Evolutionary conservation across 2,888 invertebrate species (phyloP), one percentile per base, ranked within the genome.

Genomic region (Endomychus coccineus): DNA sequence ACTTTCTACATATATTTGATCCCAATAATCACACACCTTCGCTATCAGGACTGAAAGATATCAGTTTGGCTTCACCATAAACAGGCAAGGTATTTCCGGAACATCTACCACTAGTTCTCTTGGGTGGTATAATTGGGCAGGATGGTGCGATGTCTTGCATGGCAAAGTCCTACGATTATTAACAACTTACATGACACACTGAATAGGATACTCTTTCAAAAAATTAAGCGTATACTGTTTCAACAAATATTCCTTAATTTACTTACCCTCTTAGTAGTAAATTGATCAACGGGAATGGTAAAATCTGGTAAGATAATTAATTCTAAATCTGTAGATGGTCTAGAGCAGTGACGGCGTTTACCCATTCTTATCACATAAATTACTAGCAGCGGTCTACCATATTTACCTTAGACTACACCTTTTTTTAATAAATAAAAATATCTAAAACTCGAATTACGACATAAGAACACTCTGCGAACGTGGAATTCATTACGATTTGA

Each of bases 251-350:
- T 19, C 2, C 10, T 21, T 27, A 3, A 1, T 4, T 6, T 2
- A 11, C 39, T 44, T 46, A 53, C 54, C 43, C 46, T 50, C 46
- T 55, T 55, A 6, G 53, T 55, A 12, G 45, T 45, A 27, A 52
- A 43, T 34, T 28, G 27, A 12, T 34, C 13, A 2, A 33, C 23
- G 14, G 33, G 15, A 21, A 38, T 31, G n/a, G 31, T 19, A 11
- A 21, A 24, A 28, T 38, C 33, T 16, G 28, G 33, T 9, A 36
- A 21, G 24, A 36, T 29, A 32, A 16, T 29, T 4, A 19, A 27
- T 19, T 37, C 31, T 21, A 37, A 25, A 19, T 37, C 44, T 45
- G 38, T 51, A 46, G 21, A 39, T 40, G 6, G 51, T 50, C 39
- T 45, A 36, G 35, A 48, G 44, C 39, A 52, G 48, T 17, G 45